Evolutionary conservation across 2,113 vertebrate species (phyloP).

Genomic region (Zosterops pallidus): DNA sequence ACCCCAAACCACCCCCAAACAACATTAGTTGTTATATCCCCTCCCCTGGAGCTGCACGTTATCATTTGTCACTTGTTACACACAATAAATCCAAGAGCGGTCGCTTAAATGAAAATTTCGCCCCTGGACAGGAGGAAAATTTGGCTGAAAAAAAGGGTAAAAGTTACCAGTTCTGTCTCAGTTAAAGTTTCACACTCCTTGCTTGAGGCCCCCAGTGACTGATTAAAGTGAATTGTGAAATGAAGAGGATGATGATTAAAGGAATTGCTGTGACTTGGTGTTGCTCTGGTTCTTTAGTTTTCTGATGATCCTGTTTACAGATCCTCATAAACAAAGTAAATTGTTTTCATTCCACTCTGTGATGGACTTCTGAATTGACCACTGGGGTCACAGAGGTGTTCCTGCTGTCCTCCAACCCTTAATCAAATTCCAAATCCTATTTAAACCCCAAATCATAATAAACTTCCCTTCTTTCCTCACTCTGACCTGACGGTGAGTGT

Average conservation of each 20-base stretch:
- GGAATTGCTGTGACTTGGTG: neutral
- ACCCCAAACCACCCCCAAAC: accelerated
- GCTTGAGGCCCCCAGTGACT: neutral
- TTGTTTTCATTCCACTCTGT: too few species aligned
- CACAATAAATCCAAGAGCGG: accelerated
- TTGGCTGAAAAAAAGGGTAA: neutral
- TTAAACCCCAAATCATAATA: too few species aligned
- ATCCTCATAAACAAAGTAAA: too few species aligned
- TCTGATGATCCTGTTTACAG: too few species aligned
- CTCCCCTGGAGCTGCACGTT: accelerated
- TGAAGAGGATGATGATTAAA: neutral
- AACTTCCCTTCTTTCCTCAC: too few species aligned
- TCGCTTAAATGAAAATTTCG: accelerated
- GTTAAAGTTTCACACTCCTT: neutral
- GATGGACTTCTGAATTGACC: too few species aligned
- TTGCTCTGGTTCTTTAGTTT: too few species aligned
- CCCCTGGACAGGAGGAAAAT: neutral
- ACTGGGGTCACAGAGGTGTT: too few species aligned
- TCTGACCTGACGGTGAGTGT: too few species aligned
- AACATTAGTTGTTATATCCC: accelerated
- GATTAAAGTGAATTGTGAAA: neutral
- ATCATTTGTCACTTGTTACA: accelerated
- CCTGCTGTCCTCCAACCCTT: too few species aligned
- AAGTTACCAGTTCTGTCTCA: neutral
- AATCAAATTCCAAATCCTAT: too few species aligned